Evolutionary conservation across 2,113 vertebrate species (phyloP).

Genomic region (Ictidomys tridecemlineatus): DNA sequence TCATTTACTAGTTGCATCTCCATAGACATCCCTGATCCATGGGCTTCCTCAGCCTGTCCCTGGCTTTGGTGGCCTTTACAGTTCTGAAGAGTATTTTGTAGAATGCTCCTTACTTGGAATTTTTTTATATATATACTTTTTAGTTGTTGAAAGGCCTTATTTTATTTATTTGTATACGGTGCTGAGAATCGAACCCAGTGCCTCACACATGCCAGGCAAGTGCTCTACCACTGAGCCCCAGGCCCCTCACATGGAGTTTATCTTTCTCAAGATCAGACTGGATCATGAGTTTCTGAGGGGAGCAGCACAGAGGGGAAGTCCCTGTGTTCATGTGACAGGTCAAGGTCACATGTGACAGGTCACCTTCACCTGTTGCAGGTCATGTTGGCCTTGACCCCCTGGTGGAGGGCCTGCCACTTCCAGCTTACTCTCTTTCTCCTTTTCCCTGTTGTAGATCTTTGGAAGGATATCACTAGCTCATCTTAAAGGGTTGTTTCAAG

Average conservation of each 20-base stretch:
- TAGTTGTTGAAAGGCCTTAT: too few species aligned
- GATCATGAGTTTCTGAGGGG: not conserved
- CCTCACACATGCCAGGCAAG: too few species aligned
- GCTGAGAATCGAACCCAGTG: too few species aligned
- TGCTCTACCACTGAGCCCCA: too few species aligned
- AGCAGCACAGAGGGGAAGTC: not conserved
- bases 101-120: not conserved
- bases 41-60: not conserved
- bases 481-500: not conserved
- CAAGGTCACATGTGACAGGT: too few species aligned
- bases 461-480: not conserved
- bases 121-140: too few species aligned
- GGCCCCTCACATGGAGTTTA: too few species aligned
- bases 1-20: not conserved
- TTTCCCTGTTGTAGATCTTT: not conserved
- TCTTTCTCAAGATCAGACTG: not conserved
- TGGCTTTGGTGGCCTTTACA: slow-evolving; percentile 4
- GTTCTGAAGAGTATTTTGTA: not conserved
- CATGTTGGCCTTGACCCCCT: not conserved
- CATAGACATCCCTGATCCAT: not conserved
- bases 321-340: accelerated
- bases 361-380: not conserved
- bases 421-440: not conserved
- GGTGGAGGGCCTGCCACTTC: not conserved
- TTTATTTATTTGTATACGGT: too few species aligned